Evolutionary conservation across 1,140 invertebrate genomes (phyloP).

Genomic region (Druon quercuslanigerum): DNA sequence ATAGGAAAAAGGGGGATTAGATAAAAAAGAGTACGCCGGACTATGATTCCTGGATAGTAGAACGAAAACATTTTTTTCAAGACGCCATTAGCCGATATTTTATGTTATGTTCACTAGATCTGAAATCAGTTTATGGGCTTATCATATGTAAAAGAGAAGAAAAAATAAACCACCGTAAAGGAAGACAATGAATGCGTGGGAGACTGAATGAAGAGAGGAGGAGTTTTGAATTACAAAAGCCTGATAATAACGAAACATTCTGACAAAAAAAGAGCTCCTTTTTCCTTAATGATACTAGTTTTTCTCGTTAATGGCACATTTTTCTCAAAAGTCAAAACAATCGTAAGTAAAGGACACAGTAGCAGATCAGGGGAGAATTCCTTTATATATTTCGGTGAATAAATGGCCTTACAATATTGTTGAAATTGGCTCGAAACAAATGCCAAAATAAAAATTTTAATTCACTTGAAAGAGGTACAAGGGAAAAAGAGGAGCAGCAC

Average conservation of each 20-base stretch:
- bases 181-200: neutral
- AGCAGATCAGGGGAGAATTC: neutral
- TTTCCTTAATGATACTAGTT: slow-evolving; percentile 14
- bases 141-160: too few species aligned
- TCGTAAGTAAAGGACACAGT: neutral
- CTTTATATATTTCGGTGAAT: neutral
- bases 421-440: neutral
- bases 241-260: neutral
- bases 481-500: neutral
- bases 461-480: neutral
- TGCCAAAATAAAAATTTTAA: neutral
- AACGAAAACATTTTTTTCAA: too few species aligned
- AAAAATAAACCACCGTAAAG: neutral
- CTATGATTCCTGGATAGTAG: too few species aligned
- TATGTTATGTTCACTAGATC: too few species aligned
- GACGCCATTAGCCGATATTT: too few species aligned
- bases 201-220: neutral
- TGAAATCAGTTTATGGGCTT: too few species aligned
- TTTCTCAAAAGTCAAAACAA: slow-evolving; percentile 17
- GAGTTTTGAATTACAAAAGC: neutral
- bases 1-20: too few species aligned
- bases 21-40: too few species aligned
- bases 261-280: neutral
- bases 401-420: slow-evolving; percentile 1
- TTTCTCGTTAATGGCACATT: slow-evolving; percentile 10